These are phyloP conservation scores for Drosophila guanche DNA, from an alignment of 1,140 invertebrate species.

Conservation along the genomic window DNA sequence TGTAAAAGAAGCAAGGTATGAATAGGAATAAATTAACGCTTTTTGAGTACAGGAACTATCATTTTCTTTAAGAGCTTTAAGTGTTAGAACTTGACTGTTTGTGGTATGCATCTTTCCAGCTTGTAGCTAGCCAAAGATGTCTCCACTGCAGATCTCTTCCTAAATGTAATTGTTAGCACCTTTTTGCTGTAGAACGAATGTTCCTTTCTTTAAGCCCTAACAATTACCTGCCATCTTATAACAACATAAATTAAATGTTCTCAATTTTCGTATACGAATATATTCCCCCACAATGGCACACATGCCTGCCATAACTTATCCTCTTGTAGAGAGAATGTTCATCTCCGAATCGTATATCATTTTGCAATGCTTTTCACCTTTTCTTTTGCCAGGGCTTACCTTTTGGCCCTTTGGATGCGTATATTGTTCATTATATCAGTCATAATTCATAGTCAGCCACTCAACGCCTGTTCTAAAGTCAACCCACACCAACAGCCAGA, in stretches of 20 bases:
- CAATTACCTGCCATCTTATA: no score
- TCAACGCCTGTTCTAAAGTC: conserved; percentile 48
- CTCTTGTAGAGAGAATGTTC: conserved; percentile 13
- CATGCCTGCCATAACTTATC: conserved; percentile 48
- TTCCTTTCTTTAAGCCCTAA: not conserved
- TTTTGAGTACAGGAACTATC: no score
- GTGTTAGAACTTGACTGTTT: not conserved
- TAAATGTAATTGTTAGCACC: not conserved
- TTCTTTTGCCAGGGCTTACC: conserved; percentile 21
- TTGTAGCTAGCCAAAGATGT: not conserved
- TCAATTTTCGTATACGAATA: conserved; percentile 1
- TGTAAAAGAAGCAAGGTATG: no score
- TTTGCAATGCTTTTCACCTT: conserved; percentile 27
- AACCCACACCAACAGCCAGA: conserved; percentile 14
- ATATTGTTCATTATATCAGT: conserved; percentile 69
- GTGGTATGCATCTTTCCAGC: not conserved
- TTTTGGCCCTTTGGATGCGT: conserved; percentile 21
- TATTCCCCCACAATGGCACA: conserved; percentile 12
- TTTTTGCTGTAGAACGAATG: no score
- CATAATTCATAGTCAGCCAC: conserved; percentile 72
- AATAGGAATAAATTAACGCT: no score
- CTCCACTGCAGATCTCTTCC: not conserved
- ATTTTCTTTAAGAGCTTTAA: no score
- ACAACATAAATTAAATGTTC: conserved; percentile 21
- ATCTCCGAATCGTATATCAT: conserved; percentile 40